Conservation (phyloP, 1,140 invertebrate species). For the Saccostrea cuccullata region DNA sequence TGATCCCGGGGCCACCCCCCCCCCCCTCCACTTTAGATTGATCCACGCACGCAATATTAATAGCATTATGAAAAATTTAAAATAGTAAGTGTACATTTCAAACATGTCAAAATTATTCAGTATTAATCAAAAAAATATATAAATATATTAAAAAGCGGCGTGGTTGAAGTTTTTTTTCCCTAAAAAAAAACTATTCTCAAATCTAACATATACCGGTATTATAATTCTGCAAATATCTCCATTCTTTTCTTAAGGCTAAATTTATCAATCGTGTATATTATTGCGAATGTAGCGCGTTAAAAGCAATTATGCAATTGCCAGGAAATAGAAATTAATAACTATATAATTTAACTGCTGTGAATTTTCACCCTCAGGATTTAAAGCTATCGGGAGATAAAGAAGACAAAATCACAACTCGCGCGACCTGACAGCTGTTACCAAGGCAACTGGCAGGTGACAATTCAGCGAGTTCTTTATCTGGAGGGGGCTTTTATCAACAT, state of each 20-base stretch:
- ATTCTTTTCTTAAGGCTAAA: background rate
- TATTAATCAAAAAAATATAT: no score
- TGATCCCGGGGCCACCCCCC: no score
- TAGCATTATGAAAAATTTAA: no score
- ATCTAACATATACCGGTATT: no score
- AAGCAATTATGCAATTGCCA: background rate
- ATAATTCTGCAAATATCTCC: no score
- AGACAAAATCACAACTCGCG: background rate
- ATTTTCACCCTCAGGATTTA: background rate
- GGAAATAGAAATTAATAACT: background rate
- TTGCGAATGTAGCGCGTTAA: background rate
- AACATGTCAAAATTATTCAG: no score
- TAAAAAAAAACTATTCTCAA: no score
- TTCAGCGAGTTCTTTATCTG: background rate
- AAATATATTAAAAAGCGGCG: background rate
- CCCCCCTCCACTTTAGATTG: no score
- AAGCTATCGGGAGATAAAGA: background rate
- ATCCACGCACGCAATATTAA: no score
- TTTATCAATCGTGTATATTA: background rate
- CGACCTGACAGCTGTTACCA: constrained; percentile 25
- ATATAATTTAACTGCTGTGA: background rate
- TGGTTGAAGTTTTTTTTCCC: no score
- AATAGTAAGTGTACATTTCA: no score
- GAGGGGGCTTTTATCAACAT: background rate
- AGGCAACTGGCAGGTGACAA: constrained; percentile 25